phyloP scores from a whole-genome alignment of 2,888 invertebrate species.

The Drosophila lutescens region DNA sequence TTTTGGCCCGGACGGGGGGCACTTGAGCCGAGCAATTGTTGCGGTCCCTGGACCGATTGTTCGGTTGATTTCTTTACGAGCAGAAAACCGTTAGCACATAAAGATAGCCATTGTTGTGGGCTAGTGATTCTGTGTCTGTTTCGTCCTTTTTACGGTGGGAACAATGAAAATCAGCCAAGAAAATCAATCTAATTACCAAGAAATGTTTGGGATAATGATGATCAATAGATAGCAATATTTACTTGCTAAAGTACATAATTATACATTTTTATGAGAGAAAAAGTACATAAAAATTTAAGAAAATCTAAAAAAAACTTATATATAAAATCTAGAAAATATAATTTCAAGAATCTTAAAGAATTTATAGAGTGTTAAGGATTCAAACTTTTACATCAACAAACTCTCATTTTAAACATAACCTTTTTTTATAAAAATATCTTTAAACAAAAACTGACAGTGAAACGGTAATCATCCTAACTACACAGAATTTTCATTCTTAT shows the following conservation, averaged over 20 bases:
- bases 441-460: background rate
- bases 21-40: slow-evolving; percentile 69
- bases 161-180: slow-evolving; percentile 48
- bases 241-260: slow-evolving; percentile 5
- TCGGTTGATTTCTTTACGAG: slow-evolving; percentile 62
- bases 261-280: background rate
- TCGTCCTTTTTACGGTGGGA: slow-evolving; percentile 55
- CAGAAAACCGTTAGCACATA: slow-evolving; percentile 62
- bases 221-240: slow-evolving; percentile 24
- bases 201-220: slow-evolving; percentile 57
- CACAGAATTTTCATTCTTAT: too few relatives aligned
- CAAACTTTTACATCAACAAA: too few relatives aligned
- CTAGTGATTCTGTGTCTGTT: background rate
- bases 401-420: too few relatives aligned
- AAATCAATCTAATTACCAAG: slow-evolving; percentile 64
- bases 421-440: too few relatives aligned
- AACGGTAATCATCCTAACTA: too few relatives aligned
- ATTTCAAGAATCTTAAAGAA: too few relatives aligned
- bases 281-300: background rate
- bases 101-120: slow-evolving; percentile 39
- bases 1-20: slow-evolving; percentile 58
- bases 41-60: slow-evolving; percentile 59
- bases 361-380: background rate
- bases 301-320: background rate
- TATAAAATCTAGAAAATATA: background rate